Evolutionary conservation across 1,140 invertebrate genomes (phyloP), one percentile per base, ranked within the genome.

Genomic region (Papilio polyxenes): DNA sequence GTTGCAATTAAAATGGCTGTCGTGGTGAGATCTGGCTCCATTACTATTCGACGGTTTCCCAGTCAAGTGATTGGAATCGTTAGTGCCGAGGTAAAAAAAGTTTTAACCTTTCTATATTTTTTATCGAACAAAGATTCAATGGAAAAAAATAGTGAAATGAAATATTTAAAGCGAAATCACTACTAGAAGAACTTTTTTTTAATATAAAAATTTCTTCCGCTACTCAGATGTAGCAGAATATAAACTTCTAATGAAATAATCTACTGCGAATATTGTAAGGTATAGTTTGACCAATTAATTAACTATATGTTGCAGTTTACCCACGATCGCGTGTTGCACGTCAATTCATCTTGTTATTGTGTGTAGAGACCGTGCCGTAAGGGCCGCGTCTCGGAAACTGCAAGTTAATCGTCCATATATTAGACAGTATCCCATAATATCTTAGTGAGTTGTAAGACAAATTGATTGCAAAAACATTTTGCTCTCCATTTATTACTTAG

Each of bases 371-470:
- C 90, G 86, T 89, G 86, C 82, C 69, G 81, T 82, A 83, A 82
- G 87, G 89, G 85, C 87, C 85, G 85, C 87, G 85, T 81, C 84
- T 82, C 9, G 85, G 84, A 89, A 91, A 90, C 85, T 91, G 89
- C 90, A 92, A 92, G 89, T 92, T 92, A 92, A 92, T 92, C 89
- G 87, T 77, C 84, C 82, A 81, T 88, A 87, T 88, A 91, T 89
- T 84, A 90, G 84, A 31, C 17, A 83, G 20, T 44, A 89, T 89
- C 92, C 92, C 88, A 83, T 85, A 51, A 75, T 82, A 82, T 83
- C 83, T 85, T 83, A 89, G 85, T 86, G 83, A 88, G 88, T 83
- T 72, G 65, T 40, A 69, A 69, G 62, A 72, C 65, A 72, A 72
- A 72, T 72, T 72, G 65, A 72, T 72, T 72, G 65, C 65, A 3